Percentiles rank a stretch among this genome's conserved stretches.
Evolutionary conservation across 2,888 invertebrate species (phyloP).

Genomic region (Pyrrhosoma nymphula): DNA sequence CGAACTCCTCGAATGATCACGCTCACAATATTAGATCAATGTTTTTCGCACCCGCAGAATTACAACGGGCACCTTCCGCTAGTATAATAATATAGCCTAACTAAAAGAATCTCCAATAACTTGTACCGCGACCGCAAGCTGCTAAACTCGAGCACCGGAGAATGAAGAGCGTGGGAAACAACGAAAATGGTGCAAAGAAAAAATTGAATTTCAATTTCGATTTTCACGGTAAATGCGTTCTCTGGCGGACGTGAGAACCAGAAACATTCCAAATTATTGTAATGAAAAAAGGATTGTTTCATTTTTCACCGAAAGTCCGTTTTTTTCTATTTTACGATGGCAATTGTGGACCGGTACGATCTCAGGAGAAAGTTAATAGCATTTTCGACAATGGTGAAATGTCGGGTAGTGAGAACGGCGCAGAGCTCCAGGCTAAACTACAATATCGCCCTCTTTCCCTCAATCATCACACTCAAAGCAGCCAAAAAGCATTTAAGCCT

Average conservation of each 20-base stretch:
- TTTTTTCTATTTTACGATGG: background rate
- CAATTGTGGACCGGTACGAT: background rate
- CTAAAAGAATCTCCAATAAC: background rate
- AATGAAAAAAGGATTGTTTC: background rate
- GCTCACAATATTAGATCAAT: no score
- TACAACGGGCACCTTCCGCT: no score
- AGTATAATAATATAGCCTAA: no score
- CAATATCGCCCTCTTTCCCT: background rate
- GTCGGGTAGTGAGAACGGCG: background rate
- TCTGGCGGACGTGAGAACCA: background rate
- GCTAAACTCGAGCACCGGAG: background rate
- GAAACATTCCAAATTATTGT: background rate
- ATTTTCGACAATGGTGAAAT: background rate
- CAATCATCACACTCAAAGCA: background rate
- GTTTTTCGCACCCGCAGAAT: no score
- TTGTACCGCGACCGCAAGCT: background rate
- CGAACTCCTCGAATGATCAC: no score
- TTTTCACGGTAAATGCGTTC: background rate
- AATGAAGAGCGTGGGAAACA: background rate
- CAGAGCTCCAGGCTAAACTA: background rate
- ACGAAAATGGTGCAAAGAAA: background rate
- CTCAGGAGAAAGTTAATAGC: background rate
- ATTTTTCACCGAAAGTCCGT: background rate
- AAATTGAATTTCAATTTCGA: background rate
- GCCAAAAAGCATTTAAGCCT: background rate